Percentiles rank a stretch among this genome's conserved stretches.
phyloP scores from a whole-genome alignment of 2,113 vertebrate species.

The Grus americana region DNA sequence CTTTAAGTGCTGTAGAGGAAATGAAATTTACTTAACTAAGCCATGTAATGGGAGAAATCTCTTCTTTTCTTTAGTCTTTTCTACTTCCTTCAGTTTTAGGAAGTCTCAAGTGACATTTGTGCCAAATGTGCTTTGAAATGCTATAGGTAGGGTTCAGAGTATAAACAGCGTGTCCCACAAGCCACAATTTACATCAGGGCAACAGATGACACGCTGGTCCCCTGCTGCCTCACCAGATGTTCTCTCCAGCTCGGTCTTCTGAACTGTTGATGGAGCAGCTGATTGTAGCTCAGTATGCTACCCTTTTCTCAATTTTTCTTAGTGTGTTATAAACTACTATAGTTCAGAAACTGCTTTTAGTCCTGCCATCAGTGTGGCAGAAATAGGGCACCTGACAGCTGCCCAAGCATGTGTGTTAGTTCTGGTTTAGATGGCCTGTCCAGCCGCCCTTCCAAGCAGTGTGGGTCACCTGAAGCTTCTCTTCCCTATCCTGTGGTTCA shows the following conservation, averaged over 20 bases:
- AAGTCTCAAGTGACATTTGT: neutral
- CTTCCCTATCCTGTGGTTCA: neutral
- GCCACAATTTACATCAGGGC: neutral
- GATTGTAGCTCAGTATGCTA: neutral
- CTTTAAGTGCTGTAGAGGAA: neutral
- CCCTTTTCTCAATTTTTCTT: neutral
- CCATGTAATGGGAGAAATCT: neutral
- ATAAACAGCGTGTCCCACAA: neutral
- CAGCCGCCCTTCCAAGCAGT: neutral
- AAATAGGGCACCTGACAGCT: neutral
- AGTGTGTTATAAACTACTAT: neutral
- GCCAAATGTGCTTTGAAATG: neutral
- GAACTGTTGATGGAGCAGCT: neutral
- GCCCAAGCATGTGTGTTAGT: neutral
- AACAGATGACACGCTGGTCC: neutral
- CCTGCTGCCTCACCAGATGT: conserved; percentile 18
- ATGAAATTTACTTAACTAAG: neutral
- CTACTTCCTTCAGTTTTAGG: neutral
- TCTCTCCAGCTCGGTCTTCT: neutral
- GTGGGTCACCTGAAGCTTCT: neutral
- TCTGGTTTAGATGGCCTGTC: neutral
- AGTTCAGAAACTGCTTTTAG: neutral
- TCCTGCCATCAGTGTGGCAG: neutral
- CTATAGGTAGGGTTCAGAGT: neutral
- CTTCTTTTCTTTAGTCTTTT: neutral